These are phyloP conservation scores for Zophobas atratus DNA, from an alignment of 1,140 invertebrate genomes.

Conservation along the genomic window DNA sequence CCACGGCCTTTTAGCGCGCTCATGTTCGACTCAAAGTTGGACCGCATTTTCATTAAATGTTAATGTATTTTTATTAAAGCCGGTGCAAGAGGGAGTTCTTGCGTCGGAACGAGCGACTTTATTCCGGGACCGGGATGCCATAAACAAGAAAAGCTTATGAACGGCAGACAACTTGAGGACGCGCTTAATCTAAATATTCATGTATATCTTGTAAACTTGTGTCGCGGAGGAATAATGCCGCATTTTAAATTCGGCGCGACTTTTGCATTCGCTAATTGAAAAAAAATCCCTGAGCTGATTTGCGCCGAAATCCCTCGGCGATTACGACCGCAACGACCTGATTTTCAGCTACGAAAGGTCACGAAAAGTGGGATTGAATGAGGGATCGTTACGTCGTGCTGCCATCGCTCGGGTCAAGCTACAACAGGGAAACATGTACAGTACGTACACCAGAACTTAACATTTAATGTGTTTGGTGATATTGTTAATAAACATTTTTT, in stretches of 20 bases:
- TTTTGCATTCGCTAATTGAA: conserved; percentile 34
- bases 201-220: conserved; percentile 46
- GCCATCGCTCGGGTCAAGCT: too few relatives aligned
- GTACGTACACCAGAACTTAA: too few relatives aligned
- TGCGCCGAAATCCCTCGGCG: too few relatives aligned
- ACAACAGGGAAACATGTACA: too few relatives aligned
- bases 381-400: too few relatives aligned
- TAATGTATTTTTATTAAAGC: conserved; percentile 56
- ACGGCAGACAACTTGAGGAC: conserved; percentile 36
- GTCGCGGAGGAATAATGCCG: conserved; percentile 41
- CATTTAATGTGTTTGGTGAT: too few relatives aligned
- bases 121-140: conserved; percentile 32
- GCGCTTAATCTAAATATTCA: conserved; percentile 46
- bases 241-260: conserved; percentile 44
- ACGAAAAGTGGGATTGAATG: too few relatives aligned
- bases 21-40: conserved; percentile 21
- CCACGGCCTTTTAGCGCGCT: conserved; percentile 22
- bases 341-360: too few relatives aligned
- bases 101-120: conserved; percentile 32
- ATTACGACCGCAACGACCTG: too few relatives aligned
- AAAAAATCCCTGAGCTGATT: not conserved
- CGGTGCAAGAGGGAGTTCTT: conserved; percentile 28
- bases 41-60: conserved; percentile 53
- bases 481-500: too few relatives aligned
- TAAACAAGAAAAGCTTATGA: conserved; percentile 45